These are phyloP conservation scores for Enteromius radiatus DNA, from an alignment of 2,797 vertebrate genomes.

Conservation along the genomic window DNA sequence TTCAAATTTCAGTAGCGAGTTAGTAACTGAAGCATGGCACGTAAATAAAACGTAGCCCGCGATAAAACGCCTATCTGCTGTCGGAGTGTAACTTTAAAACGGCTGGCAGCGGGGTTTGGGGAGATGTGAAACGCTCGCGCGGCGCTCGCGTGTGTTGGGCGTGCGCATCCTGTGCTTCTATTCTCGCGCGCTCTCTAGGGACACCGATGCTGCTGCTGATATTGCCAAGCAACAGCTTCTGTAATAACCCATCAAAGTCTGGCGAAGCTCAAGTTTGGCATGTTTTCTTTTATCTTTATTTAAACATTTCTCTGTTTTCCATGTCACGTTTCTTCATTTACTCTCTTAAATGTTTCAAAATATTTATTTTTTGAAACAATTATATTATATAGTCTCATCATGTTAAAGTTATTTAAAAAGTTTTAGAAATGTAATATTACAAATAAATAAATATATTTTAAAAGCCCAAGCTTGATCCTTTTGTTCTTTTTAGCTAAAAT, in stretches of 20 bases:
- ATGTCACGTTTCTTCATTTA: not conserved
- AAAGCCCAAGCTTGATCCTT: not conserved
- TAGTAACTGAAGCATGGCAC: slow-evolving; percentile 43
- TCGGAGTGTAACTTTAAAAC: slow-evolving; percentile 42
- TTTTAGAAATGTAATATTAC: not conserved
- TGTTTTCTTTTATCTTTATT: not conserved
- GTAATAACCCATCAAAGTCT: slow-evolving; percentile 42
- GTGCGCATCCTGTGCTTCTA: slow-evolving; percentile 56
- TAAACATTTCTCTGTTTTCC: not conserved
- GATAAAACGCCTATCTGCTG: not conserved
- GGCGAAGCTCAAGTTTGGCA: slow-evolving; percentile 38
- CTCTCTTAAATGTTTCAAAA: not conserved
- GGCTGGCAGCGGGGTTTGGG: not conserved
- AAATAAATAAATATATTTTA: not conserved
- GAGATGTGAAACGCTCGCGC: slow-evolving; percentile 9
- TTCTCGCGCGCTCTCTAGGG: slow-evolving; percentile 58
- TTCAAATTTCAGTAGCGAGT: slow-evolving; percentile 26
- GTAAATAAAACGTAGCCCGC: not conserved
- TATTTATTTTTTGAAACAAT: not conserved
- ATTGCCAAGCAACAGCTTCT: slow-evolving; percentile 61
- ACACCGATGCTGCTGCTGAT: slow-evolving; percentile 50
- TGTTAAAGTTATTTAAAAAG: not conserved
- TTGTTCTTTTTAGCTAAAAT: not conserved
- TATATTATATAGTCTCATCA: not conserved
- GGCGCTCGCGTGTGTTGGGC: slow-evolving; percentile 22